Evolutionary conservation across 2,113 vertebrate genomes (phyloP).

Genomic region (Epinephelus cyanopodus): DNA sequence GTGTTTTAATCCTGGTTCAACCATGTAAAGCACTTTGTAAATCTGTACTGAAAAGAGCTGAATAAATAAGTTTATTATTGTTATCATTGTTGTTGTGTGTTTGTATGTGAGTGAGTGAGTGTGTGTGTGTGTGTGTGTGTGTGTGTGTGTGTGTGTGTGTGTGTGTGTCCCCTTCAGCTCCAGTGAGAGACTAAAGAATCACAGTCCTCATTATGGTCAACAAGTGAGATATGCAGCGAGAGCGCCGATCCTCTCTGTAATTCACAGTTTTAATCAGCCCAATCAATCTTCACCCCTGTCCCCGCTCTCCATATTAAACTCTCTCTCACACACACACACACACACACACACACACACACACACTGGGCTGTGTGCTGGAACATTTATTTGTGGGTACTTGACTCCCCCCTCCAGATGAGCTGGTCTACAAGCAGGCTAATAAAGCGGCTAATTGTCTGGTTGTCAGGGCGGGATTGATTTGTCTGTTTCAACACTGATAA

Average conservation of each 20-base stretch:
- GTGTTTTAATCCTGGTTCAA: background rate
- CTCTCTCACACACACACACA: constrained; percentile 33
- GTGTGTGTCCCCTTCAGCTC: constrained; percentile 11
- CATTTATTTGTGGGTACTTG: constrained; percentile 70
- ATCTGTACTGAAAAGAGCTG: background rate
- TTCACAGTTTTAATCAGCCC: constrained; percentile 67
- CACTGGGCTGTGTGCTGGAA: background rate
- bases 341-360: constrained; percentile 17
- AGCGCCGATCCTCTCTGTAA: constrained; percentile 46
- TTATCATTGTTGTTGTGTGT: background rate
- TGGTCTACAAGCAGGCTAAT: constrained; percentile 72
- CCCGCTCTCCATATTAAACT: constrained; percentile 38
- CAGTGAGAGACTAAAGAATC: constrained; percentile 4
- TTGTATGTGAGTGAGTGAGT: background rate
- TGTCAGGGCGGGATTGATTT: constrained; percentile 77
- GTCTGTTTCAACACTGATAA: constrained; percentile 82
- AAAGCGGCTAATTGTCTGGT: constrained; percentile 76
- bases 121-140: constrained; percentile 20
- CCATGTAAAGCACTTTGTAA: background rate
- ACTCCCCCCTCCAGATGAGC: constrained; percentile 68
- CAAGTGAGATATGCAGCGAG: constrained; percentile 29
- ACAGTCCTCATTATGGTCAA: constrained; percentile 49
- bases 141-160: constrained; percentile 19
- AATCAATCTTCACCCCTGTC: constrained; percentile 67
- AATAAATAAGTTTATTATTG: background rate